These are phyloP conservation scores for Drosophila colorata DNA, from an alignment of 2,888 invertebrate species.

Conservation along the genomic window DNA sequence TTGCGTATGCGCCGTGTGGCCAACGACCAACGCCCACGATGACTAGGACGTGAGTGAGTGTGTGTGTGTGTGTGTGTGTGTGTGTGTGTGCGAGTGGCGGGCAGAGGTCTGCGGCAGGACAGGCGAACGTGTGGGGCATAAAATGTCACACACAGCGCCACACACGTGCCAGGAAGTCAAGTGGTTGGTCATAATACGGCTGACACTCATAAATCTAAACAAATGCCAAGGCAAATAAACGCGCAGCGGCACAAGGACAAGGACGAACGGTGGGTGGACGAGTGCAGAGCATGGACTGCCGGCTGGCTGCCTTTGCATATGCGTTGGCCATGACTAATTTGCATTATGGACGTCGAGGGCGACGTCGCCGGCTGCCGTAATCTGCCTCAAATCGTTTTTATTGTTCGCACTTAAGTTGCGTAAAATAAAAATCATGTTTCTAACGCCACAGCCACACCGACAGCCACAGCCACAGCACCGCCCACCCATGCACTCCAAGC, in stretches of 20 bases:
- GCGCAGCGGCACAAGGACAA: slow-evolving; percentile 17
- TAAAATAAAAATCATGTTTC: slow-evolving; percentile 85
- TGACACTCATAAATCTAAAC: slow-evolving; percentile 79
- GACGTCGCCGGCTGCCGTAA: slow-evolving; percentile 67
- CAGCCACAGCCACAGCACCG: no score
- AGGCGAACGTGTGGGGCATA: slow-evolving; percentile 67
- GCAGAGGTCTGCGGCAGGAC: slow-evolving; percentile 6
- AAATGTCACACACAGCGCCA: slow-evolving; percentile 61
- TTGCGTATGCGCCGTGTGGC: slow-evolving; percentile 74
- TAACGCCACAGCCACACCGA: slow-evolving; percentile 60
- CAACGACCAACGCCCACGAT: slow-evolving; percentile 53
- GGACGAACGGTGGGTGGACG: background rate
- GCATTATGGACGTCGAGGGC: slow-evolving; percentile 65
- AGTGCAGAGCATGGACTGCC: background rate
- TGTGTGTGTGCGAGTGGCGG: no score
- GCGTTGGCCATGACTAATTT: slow-evolving; percentile 80
- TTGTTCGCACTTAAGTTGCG: slow-evolving; percentile 85
- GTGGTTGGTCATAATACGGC: slow-evolving; percentile 78
- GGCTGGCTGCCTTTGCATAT: slow-evolving; percentile 30
- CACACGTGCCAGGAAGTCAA: slow-evolving; percentile 82
- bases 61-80: background rate
- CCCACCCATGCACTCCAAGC: no score
- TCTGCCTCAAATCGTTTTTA: slow-evolving; percentile 82
- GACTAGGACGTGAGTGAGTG: background rate
- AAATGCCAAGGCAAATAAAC: slow-evolving; percentile 72